Base-by-base conservation (phyloP, 2,888 invertebrate genomes). In the Pyrrhia umbra region DNA sequence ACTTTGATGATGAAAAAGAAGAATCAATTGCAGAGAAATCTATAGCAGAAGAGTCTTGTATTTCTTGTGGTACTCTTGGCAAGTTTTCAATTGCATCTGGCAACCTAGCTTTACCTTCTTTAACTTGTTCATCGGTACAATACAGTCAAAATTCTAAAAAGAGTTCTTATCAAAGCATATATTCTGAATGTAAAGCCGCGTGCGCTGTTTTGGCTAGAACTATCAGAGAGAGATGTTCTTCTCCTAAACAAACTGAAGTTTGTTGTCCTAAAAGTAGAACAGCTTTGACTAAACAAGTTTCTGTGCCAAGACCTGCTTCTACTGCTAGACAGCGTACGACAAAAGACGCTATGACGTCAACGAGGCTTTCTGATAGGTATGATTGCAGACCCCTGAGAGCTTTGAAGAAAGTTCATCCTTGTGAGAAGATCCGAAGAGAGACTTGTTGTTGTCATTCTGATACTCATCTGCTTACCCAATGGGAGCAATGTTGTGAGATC, bases 371-470 rank as follows among this genome's bases (percentile, higher is more conserved):
- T 2, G 45, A 45, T 3, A 37, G 37, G 15, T 59, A 20, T 20
- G 59, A 59, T 8, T 51, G 45, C 9, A 59, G 37, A 37, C 25
- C 43, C 0, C 15, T 51, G 6, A 45, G 4, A 6, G 10, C n/a
- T 1, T 27, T 43, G 6, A 30, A 8, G 10, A 54, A 2, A 10
- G 20, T 23, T 1, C 47, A 54, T 2, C 10, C 47, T 3, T 54
- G 46, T 10, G 39, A 16, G 9, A 42, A 13, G 37, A 37, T 56
- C 13, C 55, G 55, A 6, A 34, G 13, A 9, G 16, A 13, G 0
- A 1, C 2, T 0, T 55, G 55, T 23, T 13, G 42, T 1, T 43
- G 55, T 16, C 55, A 55, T 49, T 62, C 61, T 21, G 61, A 62
- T 13, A 16, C 61, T 37, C 47, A 61, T 43, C 10, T 61, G 23